phyloP scores from a whole-genome alignment of 2,113 vertebrate genomes.

The Pristiophorus japonicus region DNA sequence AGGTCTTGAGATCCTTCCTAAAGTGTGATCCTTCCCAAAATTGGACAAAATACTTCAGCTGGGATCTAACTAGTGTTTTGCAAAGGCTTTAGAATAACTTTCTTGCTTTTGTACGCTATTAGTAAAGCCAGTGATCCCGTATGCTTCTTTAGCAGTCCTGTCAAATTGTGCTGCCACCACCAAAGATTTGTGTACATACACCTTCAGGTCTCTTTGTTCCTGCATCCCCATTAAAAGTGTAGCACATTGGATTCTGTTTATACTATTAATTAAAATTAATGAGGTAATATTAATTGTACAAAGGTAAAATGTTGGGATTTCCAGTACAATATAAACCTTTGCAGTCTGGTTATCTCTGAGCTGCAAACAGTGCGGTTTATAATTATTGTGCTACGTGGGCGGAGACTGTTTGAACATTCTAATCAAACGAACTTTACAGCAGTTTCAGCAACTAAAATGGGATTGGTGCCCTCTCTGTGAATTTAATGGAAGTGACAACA shows the following conservation, averaged over 20 bases:
- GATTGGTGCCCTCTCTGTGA: neutral
- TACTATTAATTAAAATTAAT: neutral
- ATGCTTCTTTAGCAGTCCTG: neutral
- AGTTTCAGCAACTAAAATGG: neutral
- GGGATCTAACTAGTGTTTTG: neutral
- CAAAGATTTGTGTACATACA: neutral
- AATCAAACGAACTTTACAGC: neutral
- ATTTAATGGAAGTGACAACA: neutral
- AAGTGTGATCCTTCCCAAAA: neutral
- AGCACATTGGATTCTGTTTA: neutral
- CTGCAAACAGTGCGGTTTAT: neutral
- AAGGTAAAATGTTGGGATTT: neutral
- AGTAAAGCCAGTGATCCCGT: neutral
- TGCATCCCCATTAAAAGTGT: neutral
- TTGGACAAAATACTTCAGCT: neutral
- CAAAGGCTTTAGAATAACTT: neutral
- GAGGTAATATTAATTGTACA: neutral
- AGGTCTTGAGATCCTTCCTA: neutral
- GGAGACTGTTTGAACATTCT: neutral
- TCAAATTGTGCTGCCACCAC: neutral
- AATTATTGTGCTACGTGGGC: neutral
- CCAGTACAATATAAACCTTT: neutral
- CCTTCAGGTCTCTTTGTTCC: too few species aligned
- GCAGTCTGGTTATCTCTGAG: neutral
- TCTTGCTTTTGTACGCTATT: neutral